Base-by-base conservation (phyloP, 2,797 vertebrate species). In the Acanthopagrus latus region DNA sequence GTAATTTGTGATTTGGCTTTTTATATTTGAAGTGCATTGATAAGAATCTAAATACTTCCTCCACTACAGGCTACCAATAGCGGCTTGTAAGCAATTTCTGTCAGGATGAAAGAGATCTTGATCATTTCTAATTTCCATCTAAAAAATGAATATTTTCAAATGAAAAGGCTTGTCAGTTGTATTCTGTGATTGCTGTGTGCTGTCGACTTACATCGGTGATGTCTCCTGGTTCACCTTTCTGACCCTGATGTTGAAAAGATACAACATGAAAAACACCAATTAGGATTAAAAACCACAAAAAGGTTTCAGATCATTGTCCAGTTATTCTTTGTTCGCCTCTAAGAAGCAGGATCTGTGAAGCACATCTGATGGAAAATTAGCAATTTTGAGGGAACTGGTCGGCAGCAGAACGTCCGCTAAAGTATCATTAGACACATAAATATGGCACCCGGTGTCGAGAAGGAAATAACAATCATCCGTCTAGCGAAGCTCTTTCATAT, bases 201-300 rank as follows among this genome's bases (percentile, higher is more conserved):
- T 64, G 64, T 66, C 25, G 14, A 96, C 97, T 97, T 95, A 99
- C 97, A 95, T 98, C 96, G 74, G 96, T 96, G 91, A 98, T 97
- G 83, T 98, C 97, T 65, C 97, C 97, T 1, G 97, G 97, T 96
- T 98, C 97, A 14, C 97, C 97, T 92, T 99, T 99, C 92, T 98
- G 97, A 69, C 97, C 97, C 97, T 99, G 90, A 63, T 51, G 20
- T 80, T 74, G 64, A 54, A 43, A 80, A 50, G 66, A 58, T 17
- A 48, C 75, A 82, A 51, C 55, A 87, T 38, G 5, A 77, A 76
- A 58, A 65, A 77, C 43, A 85, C 2, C 1, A 5, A 82, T 77
- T 55, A 68, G 52, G 56, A 63, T 80, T 12, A 51, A 27, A 33
- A 10, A 38, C 38, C 9, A 55, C 11, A 2, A 27, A 9, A 29